Evolutionary conservation across 2,797 vertebrate genomes (phyloP), one percentile per base, ranked within the genome.

Genomic region (Chrysocyon brachyurus): DNA sequence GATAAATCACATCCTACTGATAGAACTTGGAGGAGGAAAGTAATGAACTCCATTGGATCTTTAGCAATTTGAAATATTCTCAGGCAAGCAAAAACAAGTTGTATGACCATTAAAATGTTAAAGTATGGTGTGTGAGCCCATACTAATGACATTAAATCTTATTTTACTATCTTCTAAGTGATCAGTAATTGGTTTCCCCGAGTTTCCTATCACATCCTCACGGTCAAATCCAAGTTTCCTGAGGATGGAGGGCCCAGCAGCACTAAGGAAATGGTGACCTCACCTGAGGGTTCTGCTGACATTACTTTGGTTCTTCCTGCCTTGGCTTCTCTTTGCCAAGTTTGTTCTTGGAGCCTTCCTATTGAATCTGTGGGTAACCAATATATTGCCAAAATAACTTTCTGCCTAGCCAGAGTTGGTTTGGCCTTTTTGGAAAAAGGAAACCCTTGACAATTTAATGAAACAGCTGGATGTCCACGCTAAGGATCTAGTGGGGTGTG

Each of bases 61-160:
- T 95, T 66, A 87, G 46, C 24, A 95, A 57, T 22, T 75, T 84
- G 19, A 78, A 92, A 85, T 49, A 1, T 82, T 90, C n/a, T 70
- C 83, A 81, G 49, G 77, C 11, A 92, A 40, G 5, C 85, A n/a
- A 36, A 95, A 96, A 83, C 33, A 24, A 72, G 15, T 17, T 57
- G 8, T 49, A 1, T 73, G 4, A 87, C 16, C 56, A 89, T 91
- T 91, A 57, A 75, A 82, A 15, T 70, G 5, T 33, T 78, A 46
- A 46, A 46, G 40, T 46, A 8, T 46, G 40, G 40, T 46, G 40
- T 46, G 40, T 46, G 7, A 46, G 40, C 40, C 40, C 40, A 46
- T 46, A 46, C 40, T 46, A 46, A 46, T 46, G 40, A 46, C 40
- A 46, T 46, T 85, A n/a, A 78, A 33, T 52, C 90, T 82, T 81